phyloP scores from a whole-genome alignment of 2,888 invertebrate species.

The Amiota mariae region DNA sequence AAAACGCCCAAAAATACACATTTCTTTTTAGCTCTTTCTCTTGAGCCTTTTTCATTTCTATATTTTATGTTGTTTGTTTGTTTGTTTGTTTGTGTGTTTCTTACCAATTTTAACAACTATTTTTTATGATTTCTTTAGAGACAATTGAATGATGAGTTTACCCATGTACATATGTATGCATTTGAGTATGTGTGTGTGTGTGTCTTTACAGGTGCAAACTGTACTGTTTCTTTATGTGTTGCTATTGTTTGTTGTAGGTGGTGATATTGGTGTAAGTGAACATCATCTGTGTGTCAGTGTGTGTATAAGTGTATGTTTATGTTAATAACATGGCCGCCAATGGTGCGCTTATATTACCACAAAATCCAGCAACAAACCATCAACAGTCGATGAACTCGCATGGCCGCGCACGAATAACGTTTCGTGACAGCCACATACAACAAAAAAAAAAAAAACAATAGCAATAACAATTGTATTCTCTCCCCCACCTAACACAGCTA shows the following conservation, averaged over 20 bases:
- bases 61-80: background rate
- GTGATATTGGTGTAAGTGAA: background rate
- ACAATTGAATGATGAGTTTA: constrained; percentile 52
- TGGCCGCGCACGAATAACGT: constrained; percentile 69
- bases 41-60: background rate
- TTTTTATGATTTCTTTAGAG: constrained; percentile 11
- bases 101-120: background rate
- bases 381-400: constrained; percentile 66
- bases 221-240: constrained; percentile 26
- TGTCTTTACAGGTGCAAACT: constrained; percentile 40
- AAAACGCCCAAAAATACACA: constrained; percentile 22
- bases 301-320: constrained; percentile 40
- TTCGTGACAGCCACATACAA: constrained; percentile 59
- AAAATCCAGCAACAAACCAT: constrained; percentile 32
- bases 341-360: constrained; percentile 41
- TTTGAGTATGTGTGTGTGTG: constrained; percentile 20
- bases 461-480: constrained; percentile 38
- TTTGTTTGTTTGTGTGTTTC: constrained; percentile 25
- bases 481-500: constrained; percentile 20
- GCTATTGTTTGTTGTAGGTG: constrained; percentile 14
- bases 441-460: constrained; percentile 31
- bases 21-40: constrained; percentile 44
- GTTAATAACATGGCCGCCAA: constrained; percentile 63
- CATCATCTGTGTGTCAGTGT: constrained; percentile 1
- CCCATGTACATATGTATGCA: constrained; percentile 45